Percentiles rank a stretch among this genome's conserved stretches.
phyloP scores from a whole-genome alignment of 53 echinoderm and acorn worm species.

The Holothuria scabra region DNA sequence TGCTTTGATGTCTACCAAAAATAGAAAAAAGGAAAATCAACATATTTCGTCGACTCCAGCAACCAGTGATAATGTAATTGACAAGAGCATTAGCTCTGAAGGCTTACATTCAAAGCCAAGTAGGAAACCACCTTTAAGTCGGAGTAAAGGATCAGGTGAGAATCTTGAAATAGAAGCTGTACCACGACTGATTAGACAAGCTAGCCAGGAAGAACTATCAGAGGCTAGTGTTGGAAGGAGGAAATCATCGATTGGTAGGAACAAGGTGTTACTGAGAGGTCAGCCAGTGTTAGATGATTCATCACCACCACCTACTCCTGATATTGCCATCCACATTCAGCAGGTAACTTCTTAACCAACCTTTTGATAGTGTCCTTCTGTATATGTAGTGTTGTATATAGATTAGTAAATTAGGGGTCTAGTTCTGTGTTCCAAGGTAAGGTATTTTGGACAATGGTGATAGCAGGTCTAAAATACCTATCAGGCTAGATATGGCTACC shows the following conservation, averaged over 20 bases:
- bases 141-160: conserved; percentile 49
- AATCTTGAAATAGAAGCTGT: conserved; percentile 22
- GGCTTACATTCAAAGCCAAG: conserved; percentile 35
- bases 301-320: conserved; percentile 90
- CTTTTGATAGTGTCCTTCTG: too few relatives aligned
- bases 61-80: not conserved
- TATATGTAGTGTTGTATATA: too few relatives aligned
- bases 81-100: not conserved
- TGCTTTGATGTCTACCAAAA: not conserved
- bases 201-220: conserved; percentile 81
- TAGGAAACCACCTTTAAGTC: conserved; percentile 34
- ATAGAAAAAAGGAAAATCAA: not conserved
- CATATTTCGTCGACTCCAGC: not conserved
- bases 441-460: too few relatives aligned
- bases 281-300: conserved; percentile 90
- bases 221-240: conserved; percentile 60
- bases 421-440: too few relatives aligned
- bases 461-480: too few relatives aligned
- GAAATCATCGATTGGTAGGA: conserved; percentile 71
- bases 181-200: conserved; percentile 73
- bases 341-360: not conserved
- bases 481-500: too few relatives aligned
- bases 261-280: conserved; percentile 75
- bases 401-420: too few relatives aligned
- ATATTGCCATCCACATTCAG: conserved; percentile 65